A percentile compares a stretch with the other conserved stretches of the same genome.
These are phyloP conservation scores for Lithophane semibrunnea DNA, from an alignment of 2,888 invertebrate species.

Conservation along the genomic window DNA sequence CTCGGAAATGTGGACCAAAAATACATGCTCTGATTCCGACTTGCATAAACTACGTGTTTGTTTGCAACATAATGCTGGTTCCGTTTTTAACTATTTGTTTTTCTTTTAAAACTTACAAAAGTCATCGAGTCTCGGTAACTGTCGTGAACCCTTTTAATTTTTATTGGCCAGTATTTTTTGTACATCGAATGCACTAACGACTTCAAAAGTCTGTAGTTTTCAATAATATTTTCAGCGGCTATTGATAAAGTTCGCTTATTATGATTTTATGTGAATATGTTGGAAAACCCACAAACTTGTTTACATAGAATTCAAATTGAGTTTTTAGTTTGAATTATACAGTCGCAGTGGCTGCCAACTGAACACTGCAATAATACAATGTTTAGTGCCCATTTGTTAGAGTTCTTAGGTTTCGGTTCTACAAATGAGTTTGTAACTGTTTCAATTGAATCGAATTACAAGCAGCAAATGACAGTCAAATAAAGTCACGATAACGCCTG, in stretches of 20 bases:
- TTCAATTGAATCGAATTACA: slow-evolving; percentile 41
- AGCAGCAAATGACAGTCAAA: slow-evolving; percentile 1
- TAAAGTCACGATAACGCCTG: slow-evolving; percentile 3
- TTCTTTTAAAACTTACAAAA: slow-evolving; percentile 13
- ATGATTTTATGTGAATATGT: slow-evolving; percentile 86
- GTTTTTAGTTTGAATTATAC: slow-evolving; percentile 86
- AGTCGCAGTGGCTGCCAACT: slow-evolving; percentile 83
- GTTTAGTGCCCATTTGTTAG: slow-evolving; percentile 64
- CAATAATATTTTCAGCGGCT: slow-evolving; percentile 76
- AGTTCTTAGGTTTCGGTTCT: slow-evolving; percentile 49
- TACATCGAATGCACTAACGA: slow-evolving; percentile 57
- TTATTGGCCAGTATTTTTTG: slow-evolving; percentile 40
- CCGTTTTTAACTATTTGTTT: slow-evolving; percentile 4
- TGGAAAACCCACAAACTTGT: slow-evolving; percentile 84
- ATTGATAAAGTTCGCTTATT: slow-evolving; percentile 86
- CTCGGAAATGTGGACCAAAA: slow-evolving; percentile 27
- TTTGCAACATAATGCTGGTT: slow-evolving; percentile 11
- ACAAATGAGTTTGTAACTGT: slow-evolving; percentile 61
- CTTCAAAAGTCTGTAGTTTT: slow-evolving; percentile 68
- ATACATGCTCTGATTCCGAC: slow-evolving; percentile 21
- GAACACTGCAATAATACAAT: slow-evolving; percentile 68
- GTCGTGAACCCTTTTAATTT: slow-evolving; percentile 30
- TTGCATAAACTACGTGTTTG: slow-evolving; percentile 15
- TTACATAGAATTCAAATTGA: slow-evolving; percentile 87
- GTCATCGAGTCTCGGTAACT: slow-evolving; percentile 14